Conservation (phyloP, 2,113 vertebrate genomes). For the Nothocercus nigrocapillus region DNA sequence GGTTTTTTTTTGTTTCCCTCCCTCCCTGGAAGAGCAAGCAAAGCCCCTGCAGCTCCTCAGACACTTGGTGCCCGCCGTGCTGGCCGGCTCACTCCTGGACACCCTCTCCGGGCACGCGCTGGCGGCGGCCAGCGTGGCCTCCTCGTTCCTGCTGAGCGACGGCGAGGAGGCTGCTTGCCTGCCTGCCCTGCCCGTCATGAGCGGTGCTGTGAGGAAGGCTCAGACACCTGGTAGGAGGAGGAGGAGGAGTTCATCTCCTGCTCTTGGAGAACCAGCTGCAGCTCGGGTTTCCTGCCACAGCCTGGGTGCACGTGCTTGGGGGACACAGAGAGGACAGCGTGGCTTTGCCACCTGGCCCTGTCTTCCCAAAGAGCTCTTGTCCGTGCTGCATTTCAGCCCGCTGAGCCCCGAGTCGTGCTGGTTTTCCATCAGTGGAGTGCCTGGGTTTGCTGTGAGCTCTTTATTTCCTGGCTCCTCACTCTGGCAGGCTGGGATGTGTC, state of each 20-base stretch:
- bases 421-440: not conserved
- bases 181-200: conserved; percentile 70
- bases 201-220: conserved; percentile 85
- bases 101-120: conserved; percentile 81
- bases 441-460: not conserved
- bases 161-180: conserved; percentile 71
- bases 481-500: not conserved
- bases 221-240: conserved; percentile 78
- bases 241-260: too few relatives aligned
- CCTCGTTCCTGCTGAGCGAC: conserved; percentile 75
- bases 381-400: accelerated
- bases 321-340: not conserved
- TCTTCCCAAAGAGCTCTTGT: not conserved
- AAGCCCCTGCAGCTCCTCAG: conserved; percentile 82
- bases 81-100: conserved; percentile 81
- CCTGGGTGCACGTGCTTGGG: not conserved
- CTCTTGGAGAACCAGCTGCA: not conserved
- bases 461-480: not conserved
- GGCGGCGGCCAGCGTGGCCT: conserved; percentile 79
- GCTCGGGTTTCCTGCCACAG: not conserved
- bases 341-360: not conserved
- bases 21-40: conserved; percentile 75
- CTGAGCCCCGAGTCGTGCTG: accelerated
- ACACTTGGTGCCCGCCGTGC: conserved; percentile 79
- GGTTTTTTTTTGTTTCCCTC: conserved; percentile 72